Evolutionary conservation across 2,888 invertebrate genomes (phyloP), one percentile per base, ranked within the genome.

Genomic region (Gortyna flavago): DNA sequence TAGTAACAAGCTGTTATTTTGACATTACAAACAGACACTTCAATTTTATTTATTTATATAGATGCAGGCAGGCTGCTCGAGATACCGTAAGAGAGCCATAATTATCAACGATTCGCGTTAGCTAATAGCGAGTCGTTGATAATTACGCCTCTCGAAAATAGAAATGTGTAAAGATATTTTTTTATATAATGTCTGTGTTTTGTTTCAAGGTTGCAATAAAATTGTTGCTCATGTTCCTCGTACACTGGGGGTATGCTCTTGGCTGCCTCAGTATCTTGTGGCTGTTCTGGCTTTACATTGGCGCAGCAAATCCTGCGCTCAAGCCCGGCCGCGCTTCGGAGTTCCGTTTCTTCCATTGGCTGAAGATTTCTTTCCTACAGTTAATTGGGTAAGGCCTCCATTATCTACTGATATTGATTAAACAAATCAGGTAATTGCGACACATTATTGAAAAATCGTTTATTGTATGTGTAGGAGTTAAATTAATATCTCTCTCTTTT

Each of bases 281-380:
- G 94, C 95, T 99, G 72, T 97, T 99, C 80, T 99, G 99, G 98
- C 97, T 99, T 91, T 99, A 99, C 95, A 99, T 99, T 85, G 99
- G 99, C 65, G 98, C 98, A 72, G 99, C 99, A 13, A 99, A 99
- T 96, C 99, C 99, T 16, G 99, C 99, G 8, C 99, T 99, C 13
- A 99, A 99, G 92, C 99, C 99, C 0, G 99, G 99, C 64, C 97
- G 98, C 48, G 98, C 98, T 0, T 97, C 98, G 0, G 98, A 99
- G 92, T 99, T 99, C 92, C 97, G 97, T 87, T 98, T 99, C 90
- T 97, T 98, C 89, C 97, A 97, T 71, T 99, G 98, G 98, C 92
- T 98, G 38, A 98, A 97, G 93, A 97, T 97, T 88, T 96, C 97
- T 2, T 95, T 98, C 84, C 96, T 98, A 72, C 97, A 98, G 87